A percentile compares a stretch with the other conserved stretches of the same genome.
phyloP scores from a whole-genome alignment of 2,113 vertebrate genomes.

The Bombycilla garrulus region DNA sequence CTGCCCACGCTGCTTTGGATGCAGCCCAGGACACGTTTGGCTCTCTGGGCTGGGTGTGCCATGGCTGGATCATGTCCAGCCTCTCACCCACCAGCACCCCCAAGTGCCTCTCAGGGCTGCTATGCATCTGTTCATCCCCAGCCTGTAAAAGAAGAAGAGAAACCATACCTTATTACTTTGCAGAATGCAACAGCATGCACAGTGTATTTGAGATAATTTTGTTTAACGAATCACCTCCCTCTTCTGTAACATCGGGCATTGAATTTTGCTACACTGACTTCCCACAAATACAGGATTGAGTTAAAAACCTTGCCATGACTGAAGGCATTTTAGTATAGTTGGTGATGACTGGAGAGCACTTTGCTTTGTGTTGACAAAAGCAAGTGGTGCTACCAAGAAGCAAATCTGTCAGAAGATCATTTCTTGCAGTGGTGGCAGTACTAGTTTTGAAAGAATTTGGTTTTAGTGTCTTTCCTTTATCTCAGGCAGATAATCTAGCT shows the following conservation, averaged over 20 bases:
- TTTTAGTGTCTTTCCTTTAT: not conserved
- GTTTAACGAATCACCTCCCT: not conserved
- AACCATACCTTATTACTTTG: rapidly evolving
- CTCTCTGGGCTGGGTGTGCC: not conserved
- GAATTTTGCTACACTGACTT: not conserved
- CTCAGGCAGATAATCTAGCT: not conserved
- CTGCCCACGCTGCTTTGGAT: not conserved
- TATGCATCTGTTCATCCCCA: rapidly evolving
- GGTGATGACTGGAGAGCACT: not conserved
- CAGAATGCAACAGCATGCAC: not conserved
- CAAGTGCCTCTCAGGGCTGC: not conserved
- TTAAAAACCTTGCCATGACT: not conserved
- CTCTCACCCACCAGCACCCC: not conserved
- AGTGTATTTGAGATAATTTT: not conserved
- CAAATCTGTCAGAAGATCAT: not conserved
- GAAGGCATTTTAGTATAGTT: not conserved
- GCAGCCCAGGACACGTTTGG: not conserved
- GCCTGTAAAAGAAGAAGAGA: not conserved
- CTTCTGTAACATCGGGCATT: not conserved
- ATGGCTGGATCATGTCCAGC: not conserved
- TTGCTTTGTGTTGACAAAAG: not conserved
- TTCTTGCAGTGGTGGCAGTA: not conserved
- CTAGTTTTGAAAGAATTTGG: not conserved
- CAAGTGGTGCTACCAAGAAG: not conserved
- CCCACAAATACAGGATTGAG: not conserved